Evolutionary conservation across 2,113 vertebrate species (phyloP).

Genomic region (Orycteropus afer): DNA sequence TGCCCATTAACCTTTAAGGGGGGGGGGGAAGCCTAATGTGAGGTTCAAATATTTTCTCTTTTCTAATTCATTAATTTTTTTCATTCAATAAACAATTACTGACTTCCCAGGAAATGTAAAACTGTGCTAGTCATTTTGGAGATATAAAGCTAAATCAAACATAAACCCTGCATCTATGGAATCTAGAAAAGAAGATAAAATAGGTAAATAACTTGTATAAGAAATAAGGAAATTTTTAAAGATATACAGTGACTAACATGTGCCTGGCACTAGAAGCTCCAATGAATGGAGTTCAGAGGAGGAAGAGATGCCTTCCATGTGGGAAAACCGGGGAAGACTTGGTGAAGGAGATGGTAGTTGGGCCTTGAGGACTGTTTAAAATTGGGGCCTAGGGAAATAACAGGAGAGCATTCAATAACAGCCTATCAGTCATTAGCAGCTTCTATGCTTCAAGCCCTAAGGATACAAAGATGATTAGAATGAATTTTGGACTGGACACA

Average conservation of each 20-base stretch:
- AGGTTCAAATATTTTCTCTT: background rate
- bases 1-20: background rate
- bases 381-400: background rate
- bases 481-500: background rate
- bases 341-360: background rate
- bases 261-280: background rate
- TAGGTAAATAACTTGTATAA: background rate
- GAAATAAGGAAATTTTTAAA: background rate
- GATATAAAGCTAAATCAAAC: background rate
- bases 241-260: background rate
- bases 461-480: background rate
- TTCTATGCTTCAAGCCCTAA: background rate
- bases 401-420: background rate
- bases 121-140: background rate
- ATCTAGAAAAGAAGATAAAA: background rate
- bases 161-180: background rate
- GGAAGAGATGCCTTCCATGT: background rate
- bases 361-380: background rate
- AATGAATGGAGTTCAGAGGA: background rate
- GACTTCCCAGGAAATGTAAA: background rate
- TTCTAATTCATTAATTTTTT: background rate
- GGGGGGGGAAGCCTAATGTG: background rate
- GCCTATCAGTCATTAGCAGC: background rate
- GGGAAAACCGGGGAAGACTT: background rate
- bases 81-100: constrained; percentile 1